These are phyloP conservation scores for Deilephila elpenor DNA, from an alignment of 2,888 invertebrate species.

Conservation along the genomic window DNA sequence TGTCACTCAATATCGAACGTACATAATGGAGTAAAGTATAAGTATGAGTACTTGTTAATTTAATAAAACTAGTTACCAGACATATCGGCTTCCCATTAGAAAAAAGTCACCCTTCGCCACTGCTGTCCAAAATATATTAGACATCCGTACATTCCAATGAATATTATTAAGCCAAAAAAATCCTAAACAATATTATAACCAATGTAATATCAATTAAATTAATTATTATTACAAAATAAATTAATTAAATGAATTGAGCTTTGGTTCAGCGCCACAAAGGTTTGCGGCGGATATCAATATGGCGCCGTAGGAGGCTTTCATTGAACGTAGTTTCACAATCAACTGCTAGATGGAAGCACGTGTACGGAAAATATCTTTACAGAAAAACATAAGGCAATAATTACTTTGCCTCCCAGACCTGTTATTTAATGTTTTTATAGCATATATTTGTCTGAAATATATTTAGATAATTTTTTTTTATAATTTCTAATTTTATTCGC, in stretches of 20 bases:
- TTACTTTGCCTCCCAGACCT: no score
- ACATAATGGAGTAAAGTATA: no score
- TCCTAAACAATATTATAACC: background rate
- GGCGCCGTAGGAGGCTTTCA: slow-evolving; percentile 71
- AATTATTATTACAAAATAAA: background rate
- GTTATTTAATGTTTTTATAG: no score
- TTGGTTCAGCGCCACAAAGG: slow-evolving; percentile 58
- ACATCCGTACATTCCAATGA: background rate
- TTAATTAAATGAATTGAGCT: slow-evolving; percentile 12
- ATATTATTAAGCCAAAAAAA: background rate
- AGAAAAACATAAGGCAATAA: slow-evolving; percentile 27
- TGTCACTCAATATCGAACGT: no score
- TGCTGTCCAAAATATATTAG: no score
- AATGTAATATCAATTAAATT: background rate
- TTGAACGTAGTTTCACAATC: slow-evolving; percentile 57
- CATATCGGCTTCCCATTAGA: no score
- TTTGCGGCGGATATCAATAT: slow-evolving; percentile 58
- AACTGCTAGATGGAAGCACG: slow-evolving; percentile 66
- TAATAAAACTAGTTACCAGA: no score
- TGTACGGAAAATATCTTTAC: slow-evolving; percentile 41
- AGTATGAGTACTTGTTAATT: no score
- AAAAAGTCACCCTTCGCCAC: no score
- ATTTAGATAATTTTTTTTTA: no score
- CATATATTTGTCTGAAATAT: no score
- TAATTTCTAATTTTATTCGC: no score